Base-by-base conservation (phyloP, 2,797 vertebrate genomes). In the Propithecus deckenii region DNA sequence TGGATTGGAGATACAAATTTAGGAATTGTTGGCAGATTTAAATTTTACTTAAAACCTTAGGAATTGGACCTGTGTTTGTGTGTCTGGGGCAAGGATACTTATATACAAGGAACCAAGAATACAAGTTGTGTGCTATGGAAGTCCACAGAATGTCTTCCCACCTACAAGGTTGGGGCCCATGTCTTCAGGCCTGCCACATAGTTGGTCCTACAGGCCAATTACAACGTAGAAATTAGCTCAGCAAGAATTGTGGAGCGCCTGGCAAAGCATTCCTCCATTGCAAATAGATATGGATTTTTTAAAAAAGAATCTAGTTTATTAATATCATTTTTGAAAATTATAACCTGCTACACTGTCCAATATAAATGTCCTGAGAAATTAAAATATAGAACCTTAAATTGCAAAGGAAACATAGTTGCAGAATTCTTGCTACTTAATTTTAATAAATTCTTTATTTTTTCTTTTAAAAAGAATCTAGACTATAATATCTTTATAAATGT, bases 1-100 rank as follows among this genome's bases (percentile, higher is more conserved):
- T 94, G 38, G 32, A 65, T 41, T 89, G 43, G 28, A 80, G 89
- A 81, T 23, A 80, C 32, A 88, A 81, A 85, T 75, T 84, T 57
- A 93, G 50, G 35, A 87, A 84, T 84, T 86, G 57, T 30, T 96
- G 76, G 41, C 8, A 96, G 74, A 63, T 55, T 87, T 61, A 80
- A 79, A 69, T 85, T 76, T 89, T 74, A 38, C 50, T 79, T 74
- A 89, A 95, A 95, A 76, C 22, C 6, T 43, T 63, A 50, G 11
- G 35, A 94, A 78, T 74, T 52, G 35, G 18, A 20, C 20, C 12
- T 67, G 14, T 38, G 20, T 76, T 3, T 92, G 30, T 74, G 48
- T 89, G 30, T 72, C 57, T 35, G 57, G 13, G 25, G 9, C 12
- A 35, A 91, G 25, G n/a, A 8, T 22, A 75, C 43, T 80, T 55